Conservation (phyloP, 1,140 invertebrate genomes). For the Bombus terrestris region DNA sequence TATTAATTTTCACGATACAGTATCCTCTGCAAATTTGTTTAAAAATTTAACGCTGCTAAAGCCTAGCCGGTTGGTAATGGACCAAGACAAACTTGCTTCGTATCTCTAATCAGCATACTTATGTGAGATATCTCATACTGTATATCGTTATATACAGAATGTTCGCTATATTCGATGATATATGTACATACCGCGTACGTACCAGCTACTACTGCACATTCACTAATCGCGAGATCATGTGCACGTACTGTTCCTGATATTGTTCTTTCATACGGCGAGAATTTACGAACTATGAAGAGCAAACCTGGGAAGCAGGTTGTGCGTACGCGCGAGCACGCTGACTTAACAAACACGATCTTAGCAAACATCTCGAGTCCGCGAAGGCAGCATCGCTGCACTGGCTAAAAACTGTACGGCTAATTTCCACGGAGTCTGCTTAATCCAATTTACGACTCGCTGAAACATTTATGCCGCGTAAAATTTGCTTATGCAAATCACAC, state of each 20-base stretch:
- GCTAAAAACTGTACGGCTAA: constrained; percentile 32
- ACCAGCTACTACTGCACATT: background rate
- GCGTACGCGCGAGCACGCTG: background rate
- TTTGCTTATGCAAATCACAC: constrained; percentile 44
- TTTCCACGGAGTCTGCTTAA: constrained; percentile 13
- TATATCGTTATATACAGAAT: background rate
- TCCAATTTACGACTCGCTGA: constrained; percentile 33
- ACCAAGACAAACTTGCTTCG: background rate
- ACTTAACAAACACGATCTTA: constrained; percentile 31
- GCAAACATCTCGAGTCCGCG: background rate
- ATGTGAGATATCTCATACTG: background rate
- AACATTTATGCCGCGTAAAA: constrained; percentile 35
- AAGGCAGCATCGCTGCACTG: background rate
- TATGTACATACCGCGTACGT: no score
- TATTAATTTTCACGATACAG: no score
- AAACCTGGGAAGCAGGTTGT: background rate
- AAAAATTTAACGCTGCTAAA: background rate
- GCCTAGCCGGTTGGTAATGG: background rate
- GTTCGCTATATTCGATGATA: background rate
- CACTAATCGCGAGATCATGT: background rate
- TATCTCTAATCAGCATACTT: background rate
- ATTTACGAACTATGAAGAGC: background rate
- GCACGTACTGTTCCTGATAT: background rate
- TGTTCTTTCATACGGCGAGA: constrained; percentile 26
- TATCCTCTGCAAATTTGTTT: no score